Conservation (phyloP, 2,888 invertebrate genomes). For the Stenurella melanura region DNA sequence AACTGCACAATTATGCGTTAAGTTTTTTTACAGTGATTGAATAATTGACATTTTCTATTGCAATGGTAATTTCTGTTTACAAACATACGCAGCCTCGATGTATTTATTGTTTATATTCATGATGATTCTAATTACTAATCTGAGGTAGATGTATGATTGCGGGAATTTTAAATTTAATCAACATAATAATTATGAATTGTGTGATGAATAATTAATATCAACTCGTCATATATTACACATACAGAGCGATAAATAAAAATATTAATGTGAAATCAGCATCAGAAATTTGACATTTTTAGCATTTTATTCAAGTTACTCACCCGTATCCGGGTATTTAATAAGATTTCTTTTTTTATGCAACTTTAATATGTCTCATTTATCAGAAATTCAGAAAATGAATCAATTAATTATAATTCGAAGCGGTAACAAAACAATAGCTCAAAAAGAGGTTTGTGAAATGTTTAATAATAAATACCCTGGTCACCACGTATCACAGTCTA, state of each 20-base stretch:
- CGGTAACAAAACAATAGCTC: too few relatives aligned
- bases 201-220: constrained; percentile 10
- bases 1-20: constrained; percentile 48
- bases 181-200: constrained; percentile 21
- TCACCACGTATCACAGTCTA: too few relatives aligned
- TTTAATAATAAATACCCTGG: too few relatives aligned
- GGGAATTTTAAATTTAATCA: constrained; percentile 25
- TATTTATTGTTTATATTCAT: constrained; percentile 33
- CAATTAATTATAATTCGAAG: too few relatives aligned
- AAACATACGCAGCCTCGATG: constrained; percentile 44
- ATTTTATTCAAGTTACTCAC: too few relatives aligned
- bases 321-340: too few relatives aligned
- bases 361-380: too few relatives aligned
- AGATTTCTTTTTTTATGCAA: too few relatives aligned
- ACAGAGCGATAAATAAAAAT: not conserved
- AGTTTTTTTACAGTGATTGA: constrained; percentile 37
- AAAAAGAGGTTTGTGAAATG: too few relatives aligned
- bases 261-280: not conserved
- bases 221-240: constrained; percentile 2
- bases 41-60: constrained; percentile 45
- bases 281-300: not conserved
- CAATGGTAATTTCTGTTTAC: constrained; percentile 51
- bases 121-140: constrained; percentile 35
- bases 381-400: too few relatives aligned
- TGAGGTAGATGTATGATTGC: constrained; percentile 10